These are phyloP conservation scores for Eupithecia subfuscata DNA, from an alignment of 2,888 invertebrate genomes.

Conservation along the genomic window DNA sequence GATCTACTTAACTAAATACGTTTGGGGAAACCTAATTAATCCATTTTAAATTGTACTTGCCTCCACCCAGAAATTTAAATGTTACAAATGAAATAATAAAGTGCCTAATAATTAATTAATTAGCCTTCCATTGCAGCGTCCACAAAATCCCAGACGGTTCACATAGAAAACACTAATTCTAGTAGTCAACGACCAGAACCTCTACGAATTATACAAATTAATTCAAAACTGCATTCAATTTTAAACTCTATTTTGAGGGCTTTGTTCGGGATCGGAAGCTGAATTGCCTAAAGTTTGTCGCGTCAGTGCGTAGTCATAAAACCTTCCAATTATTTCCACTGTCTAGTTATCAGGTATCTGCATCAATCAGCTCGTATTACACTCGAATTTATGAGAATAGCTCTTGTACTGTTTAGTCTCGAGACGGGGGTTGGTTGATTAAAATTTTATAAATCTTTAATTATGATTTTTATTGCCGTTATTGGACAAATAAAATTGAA, in stretches of 20 bases:
- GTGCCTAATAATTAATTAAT: conserved; percentile 52
- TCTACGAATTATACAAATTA: conserved; percentile 53
- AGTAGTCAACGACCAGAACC: conserved; percentile 65
- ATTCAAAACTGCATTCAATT: conserved; percentile 51
- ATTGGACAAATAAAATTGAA: no score
- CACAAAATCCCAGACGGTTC: conserved; percentile 50
- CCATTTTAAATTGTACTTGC: not conserved
- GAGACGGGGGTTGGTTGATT: conserved; percentile 7
- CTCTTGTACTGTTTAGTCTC: conserved; percentile 14
- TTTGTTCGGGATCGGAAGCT: conserved; percentile 48
- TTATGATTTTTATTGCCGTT: not conserved
- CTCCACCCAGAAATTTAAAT: conserved; percentile 16
- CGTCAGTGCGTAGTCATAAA: conserved; percentile 61
- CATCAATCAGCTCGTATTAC: conserved; percentile 77
- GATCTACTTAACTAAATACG: not conserved
- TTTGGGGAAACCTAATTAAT: not conserved
- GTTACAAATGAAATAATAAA: conserved; percentile 23
- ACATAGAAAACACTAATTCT: conserved; percentile 52
- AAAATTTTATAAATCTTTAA: not conserved
- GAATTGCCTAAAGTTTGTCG: conserved; percentile 38
- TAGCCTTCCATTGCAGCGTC: conserved; percentile 53
- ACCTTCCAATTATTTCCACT: conserved; percentile 75
- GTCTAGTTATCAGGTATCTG: conserved; percentile 71
- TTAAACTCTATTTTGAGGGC: conserved; percentile 49
- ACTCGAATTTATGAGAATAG: conserved; percentile 74